Evolutionary conservation across 2,888 invertebrate species (phyloP).

Genomic region (Microctonus brassicae): DNA sequence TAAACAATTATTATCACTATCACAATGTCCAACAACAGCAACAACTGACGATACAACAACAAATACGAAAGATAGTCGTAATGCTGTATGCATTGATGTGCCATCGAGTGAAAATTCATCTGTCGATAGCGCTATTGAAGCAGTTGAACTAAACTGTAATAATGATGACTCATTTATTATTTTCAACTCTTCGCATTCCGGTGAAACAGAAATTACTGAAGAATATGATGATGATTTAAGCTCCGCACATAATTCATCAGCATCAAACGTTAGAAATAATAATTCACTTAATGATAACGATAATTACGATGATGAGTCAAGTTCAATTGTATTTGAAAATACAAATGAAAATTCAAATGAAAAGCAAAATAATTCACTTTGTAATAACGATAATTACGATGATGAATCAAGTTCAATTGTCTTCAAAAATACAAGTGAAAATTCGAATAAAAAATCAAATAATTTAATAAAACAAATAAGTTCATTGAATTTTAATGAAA

Average conservation of each 20-base stretch:
- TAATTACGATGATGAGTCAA: conserved; percentile 21
- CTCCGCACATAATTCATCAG: background rate
- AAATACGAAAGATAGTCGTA: conserved; percentile 49
- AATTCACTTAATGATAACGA: background rate
- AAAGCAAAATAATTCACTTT: conserved; percentile 7
- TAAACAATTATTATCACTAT: conserved; percentile 51
- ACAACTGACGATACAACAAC: conserved; percentile 30
- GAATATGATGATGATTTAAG: conserved; percentile 31
- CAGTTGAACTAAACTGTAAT: conserved; percentile 51
- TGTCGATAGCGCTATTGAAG: conserved; percentile 61
- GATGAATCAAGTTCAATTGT: conserved; percentile 36
- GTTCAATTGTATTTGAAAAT: conserved; percentile 35
- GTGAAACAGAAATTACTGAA: conserved; percentile 53
- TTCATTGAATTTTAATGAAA: conserved; percentile 46
- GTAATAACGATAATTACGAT: background rate
- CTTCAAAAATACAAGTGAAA: conserved; percentile 30
- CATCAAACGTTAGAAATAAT: background rate
- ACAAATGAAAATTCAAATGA: conserved; percentile 23
- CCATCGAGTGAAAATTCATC: conserved; percentile 57
- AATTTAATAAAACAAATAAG: conserved; percentile 44
- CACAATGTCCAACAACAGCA: conserved; percentile 50
- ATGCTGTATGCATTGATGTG: conserved; percentile 55
- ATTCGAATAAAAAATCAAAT: conserved; percentile 14
- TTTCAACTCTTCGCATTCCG: conserved; percentile 66
- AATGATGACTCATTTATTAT: conserved; percentile 69